Conservation (phyloP, 2,113 vertebrate species). For the Centropus bengalensis region DNA sequence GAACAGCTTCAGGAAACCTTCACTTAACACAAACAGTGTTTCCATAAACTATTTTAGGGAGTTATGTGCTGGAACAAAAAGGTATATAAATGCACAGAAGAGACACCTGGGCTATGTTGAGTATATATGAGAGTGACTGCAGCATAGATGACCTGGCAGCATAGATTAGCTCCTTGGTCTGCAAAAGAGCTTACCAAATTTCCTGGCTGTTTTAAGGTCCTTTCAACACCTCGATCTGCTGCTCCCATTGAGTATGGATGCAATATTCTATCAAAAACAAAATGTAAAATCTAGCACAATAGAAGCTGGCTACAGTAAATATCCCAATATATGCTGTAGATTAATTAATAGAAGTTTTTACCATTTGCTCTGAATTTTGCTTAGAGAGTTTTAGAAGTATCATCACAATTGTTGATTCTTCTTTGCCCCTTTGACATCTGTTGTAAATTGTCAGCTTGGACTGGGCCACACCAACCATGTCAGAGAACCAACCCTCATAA, state of each 20-base stretch:
- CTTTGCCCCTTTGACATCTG: neutral
- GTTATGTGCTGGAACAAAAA: neutral
- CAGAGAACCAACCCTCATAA: conserved; percentile 82
- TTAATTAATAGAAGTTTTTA: neutral
- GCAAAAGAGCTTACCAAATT: neutral
- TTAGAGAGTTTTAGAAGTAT: neutral
- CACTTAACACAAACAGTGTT: neutral
- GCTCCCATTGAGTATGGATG: rapidly evolving
- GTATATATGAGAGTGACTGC: neutral
- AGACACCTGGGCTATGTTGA: neutral
- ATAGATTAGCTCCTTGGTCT: neutral
- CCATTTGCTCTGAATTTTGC: neutral
- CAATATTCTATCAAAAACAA: neutral
- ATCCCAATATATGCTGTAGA: neutral
- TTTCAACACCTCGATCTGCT: neutral
- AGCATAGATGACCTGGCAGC: neutral
- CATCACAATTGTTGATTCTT: neutral
- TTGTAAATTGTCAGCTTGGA: conserved; percentile 74
- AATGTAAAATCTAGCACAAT: neutral
- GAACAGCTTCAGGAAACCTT: neutral
- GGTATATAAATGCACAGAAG: neutral
- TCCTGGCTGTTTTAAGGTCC: neutral
- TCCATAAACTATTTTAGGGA: neutral
- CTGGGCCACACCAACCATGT: conserved; percentile 86
- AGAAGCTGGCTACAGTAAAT: neutral